Base-by-base conservation (phyloP, 2,888 invertebrate species). In the Congeria kusceri region DNA sequence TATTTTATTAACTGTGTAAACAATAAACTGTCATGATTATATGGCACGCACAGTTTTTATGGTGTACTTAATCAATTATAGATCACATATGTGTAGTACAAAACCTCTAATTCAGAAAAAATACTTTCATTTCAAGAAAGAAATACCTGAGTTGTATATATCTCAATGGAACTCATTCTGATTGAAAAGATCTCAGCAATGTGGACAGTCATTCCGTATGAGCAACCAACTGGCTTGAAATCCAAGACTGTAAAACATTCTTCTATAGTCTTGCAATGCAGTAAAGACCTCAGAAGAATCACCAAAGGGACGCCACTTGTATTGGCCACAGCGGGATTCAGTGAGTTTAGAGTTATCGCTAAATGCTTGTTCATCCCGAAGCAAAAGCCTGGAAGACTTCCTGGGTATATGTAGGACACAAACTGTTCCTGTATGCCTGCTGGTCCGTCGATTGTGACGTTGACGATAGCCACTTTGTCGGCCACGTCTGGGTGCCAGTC, bases 401-500 rank as follows among this genome's bases (percentile, higher is more conserved):
- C 79, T 3, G 79, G 79, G 53, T 75, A 79, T 49, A 63, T 46
- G 58, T 63, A 79, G 3, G 75, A 62, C 20, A 71, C 39, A 47
- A 71, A 79, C 29, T 68, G 70, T 39, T 79, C 74, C n/a, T 13
- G 28, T 11, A 70, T 47, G 9, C 15, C 39, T 1, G 53, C 70
- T 13, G 3, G 20, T 4, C 28, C 32, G 4, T 74, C 62, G 20
- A 79, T 66, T n/a, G 79, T 79, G 25, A 74, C 74, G 58, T 79
- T 66, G 9, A 66, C 74, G 18, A 79, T 62, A 49, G 70, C 74
- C 4, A 74, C 74, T 15, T 61, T 64, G 25, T 27, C 49, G 5
- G 58, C 27, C 11, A 77, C 73, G 15, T 77, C 77, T n/a, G 47
- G 58, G 11, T 47, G 56, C 79, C 79, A 79, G 46, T 79, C 79